These are phyloP conservation scores for Falco biarmicus DNA, from an alignment of 2,797 vertebrate species.

Conservation along the genomic window DNA sequence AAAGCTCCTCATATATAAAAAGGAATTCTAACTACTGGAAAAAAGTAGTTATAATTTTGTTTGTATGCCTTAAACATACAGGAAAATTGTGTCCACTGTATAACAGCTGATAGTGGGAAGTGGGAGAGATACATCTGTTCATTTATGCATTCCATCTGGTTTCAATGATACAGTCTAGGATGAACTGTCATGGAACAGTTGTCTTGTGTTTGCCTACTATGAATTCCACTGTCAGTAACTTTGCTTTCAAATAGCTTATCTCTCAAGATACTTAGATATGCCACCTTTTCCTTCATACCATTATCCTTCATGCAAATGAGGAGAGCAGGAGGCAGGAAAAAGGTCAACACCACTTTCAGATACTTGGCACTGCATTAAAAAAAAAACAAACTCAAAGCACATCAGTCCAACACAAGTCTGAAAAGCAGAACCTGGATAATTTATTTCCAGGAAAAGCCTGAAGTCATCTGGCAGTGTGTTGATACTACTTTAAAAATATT, in stretches of 20 bases:
- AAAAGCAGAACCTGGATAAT: neutral
- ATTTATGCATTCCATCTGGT: neutral
- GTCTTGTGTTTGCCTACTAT: neutral
- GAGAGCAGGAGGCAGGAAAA: neutral
- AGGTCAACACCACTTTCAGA: neutral
- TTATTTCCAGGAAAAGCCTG: slow-evolving; percentile 10
- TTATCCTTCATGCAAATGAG: neutral
- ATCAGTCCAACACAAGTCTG: neutral
- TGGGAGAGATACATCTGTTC: neutral
- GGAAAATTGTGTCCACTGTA: neutral
- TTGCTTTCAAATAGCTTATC: neutral
- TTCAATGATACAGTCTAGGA: neutral
- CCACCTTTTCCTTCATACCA: neutral
- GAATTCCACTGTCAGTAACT: neutral
- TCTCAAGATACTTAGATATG: neutral
- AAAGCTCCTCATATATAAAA: neutral
- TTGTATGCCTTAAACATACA: neutral
- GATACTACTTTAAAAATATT: neutral
- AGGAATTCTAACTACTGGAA: neutral
- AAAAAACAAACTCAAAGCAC: neutral
- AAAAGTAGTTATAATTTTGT: neutral
- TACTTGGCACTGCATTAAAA: neutral
- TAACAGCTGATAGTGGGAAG: neutral
- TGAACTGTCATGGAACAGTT: neutral
- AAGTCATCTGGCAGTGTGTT: neutral